Evolutionary conservation across 37 sponge, comb jelly and placozoan species (phyloP), one percentile per base, ranked within the genome.

Genomic region (Tethya wilhelma): DNA sequence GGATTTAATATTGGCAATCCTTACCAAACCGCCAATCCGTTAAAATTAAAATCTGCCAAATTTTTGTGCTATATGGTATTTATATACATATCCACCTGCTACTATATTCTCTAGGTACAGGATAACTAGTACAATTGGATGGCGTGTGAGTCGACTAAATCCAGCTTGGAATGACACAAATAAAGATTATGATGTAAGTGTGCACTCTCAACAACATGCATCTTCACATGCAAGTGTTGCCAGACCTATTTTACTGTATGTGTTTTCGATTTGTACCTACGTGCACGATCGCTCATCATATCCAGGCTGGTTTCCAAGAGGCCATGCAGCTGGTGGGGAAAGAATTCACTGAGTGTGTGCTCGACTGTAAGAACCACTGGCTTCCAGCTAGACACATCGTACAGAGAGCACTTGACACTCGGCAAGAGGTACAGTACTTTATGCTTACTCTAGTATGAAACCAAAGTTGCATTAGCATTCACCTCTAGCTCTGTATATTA

Each of bases 321-420:
- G 97, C 97, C 37, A 88, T 91, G 84, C 71, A 88, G 43, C 38
- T 90, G 37, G 97, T 94, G 41, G 97, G 94, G 1, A 41, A n/a
- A 56, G 97, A 97, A 59, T 90, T 97, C 56, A 42, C 63, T 17
- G 65, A 85, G 1, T 40, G 80, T 0, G 71, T 93, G 0, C 34
- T 63, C 14, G 30, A 41, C 4, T 64, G 69, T 33, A 42, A 81
- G 63, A 67, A 78, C 19, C 32, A 39, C 9, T 94, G 94, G 94
- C 87, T 94, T 4, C 97, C 97, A 33, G 94, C 97, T 28, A 84
- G 83, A 43, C 32, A 67, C 11, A 65, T 94, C 2, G 92, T 97
- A 4, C 67, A 77, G 41, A 29, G 43, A 33, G 89, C 92, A 39
- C 41, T 97, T 40, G 57, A 88, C 23, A 65, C 71, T 4, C 49